Evolutionary conservation across 1,140 invertebrate species (phyloP).

Genomic region (Achroia grisella): DNA sequence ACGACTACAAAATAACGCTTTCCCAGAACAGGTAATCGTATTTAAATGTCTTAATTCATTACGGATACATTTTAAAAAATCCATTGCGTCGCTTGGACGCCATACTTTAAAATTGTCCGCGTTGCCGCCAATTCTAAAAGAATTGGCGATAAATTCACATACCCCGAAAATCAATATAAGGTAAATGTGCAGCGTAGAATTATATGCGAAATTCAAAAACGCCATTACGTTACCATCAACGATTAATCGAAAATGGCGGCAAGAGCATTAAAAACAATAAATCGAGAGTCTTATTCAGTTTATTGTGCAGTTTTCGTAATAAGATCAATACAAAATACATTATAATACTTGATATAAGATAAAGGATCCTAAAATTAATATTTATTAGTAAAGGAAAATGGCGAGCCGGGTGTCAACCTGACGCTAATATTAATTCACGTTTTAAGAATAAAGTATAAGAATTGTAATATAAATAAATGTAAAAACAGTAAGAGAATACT

Average conservation of each 20-base stretch:
- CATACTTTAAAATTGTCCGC: conserved; percentile 61
- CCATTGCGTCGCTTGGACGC: conserved; percentile 48
- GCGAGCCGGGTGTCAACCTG: conserved; percentile 65
- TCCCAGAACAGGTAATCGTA: too few relatives aligned
- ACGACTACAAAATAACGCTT: too few relatives aligned
- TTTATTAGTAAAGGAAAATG: conserved; percentile 53
- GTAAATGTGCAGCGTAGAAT: neutral
- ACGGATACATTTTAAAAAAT: neutral
- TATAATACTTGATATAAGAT: conserved; percentile 7
- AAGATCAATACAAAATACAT: neutral
- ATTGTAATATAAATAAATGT: conserved; percentile 38
- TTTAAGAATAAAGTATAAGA: conserved; percentile 43
- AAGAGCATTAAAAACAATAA: conserved; percentile 23
- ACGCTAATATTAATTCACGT: conserved; percentile 26
- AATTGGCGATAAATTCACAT: conserved; percentile 9
- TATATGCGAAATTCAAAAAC: neutral
- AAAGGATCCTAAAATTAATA: conserved; percentile 1
- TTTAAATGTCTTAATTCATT: too few relatives aligned
- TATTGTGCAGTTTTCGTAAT: neutral
- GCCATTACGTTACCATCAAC: neutral
- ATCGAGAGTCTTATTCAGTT: too few relatives aligned
- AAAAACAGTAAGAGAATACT: conserved; percentile 10
- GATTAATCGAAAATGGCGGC: conserved; percentile 44
- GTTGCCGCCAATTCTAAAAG: conserved; percentile 15
- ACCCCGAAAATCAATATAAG: conserved; percentile 25